Conservation (phyloP, 2,797 vertebrate species). For the Pangasius mekongensis region DNA sequence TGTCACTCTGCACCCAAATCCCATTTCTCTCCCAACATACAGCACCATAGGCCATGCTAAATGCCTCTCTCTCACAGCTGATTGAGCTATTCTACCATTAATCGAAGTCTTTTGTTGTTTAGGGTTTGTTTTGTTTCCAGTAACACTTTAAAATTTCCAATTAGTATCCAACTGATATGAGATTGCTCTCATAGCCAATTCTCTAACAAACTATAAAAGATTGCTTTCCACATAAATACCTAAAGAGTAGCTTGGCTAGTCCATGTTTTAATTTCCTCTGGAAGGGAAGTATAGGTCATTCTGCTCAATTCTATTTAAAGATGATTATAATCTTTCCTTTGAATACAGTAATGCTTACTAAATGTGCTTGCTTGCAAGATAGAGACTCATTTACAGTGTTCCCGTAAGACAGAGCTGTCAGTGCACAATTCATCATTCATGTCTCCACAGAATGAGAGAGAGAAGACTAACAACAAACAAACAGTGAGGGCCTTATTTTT, state of each 20-base stretch:
- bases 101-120: slow-evolving; percentile 48
- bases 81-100: slow-evolving; percentile 48
- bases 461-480: slow-evolving; percentile 73
- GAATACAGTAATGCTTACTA: slow-evolving; percentile 66
- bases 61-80: slow-evolving; percentile 50
- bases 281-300: slow-evolving; percentile 59
- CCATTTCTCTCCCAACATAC: slow-evolving; percentile 69
- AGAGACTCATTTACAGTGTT: slow-evolving; percentile 62
- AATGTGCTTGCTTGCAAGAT: slow-evolving; percentile 61
- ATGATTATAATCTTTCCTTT: slow-evolving; percentile 71
- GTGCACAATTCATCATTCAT: slow-evolving; percentile 74
- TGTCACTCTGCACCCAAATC: slow-evolving; percentile 82
- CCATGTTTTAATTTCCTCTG: slow-evolving; percentile 60
- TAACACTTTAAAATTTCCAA: slow-evolving; percentile 17
- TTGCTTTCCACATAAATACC: slow-evolving; percentile 70
- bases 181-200: background rate
- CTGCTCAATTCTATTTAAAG: slow-evolving; percentile 65
- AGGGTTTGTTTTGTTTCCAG: slow-evolving; percentile 41
- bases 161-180: background rate
- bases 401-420: slow-evolving; percentile 65
- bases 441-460: slow-evolving; percentile 43
- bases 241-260: slow-evolving; percentile 28
- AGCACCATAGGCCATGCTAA: slow-evolving; percentile 46
- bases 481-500: slow-evolving; percentile 75
- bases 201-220: slow-evolving; percentile 71